Evolutionary conservation across 2,797 vertebrate genomes (phyloP).

Genomic region (Chiloscyllium punctatum): DNA sequence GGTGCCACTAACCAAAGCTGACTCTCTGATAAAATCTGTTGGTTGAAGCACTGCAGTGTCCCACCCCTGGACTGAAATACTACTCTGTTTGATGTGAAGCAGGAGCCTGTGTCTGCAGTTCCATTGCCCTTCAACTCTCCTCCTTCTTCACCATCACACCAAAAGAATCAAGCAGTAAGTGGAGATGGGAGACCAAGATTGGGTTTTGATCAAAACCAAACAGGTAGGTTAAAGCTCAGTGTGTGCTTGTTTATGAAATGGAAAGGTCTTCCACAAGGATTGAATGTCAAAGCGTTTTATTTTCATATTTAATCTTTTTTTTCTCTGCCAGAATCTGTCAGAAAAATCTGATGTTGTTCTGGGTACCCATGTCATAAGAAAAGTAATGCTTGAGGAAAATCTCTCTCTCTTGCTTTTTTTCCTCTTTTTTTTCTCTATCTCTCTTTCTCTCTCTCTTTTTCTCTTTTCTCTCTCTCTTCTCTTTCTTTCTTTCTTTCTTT

Average conservation of each 20-base stretch:
- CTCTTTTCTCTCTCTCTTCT: no score
- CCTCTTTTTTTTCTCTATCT: no score
- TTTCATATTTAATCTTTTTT: not conserved
- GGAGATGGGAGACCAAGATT: slow-evolving; percentile 66
- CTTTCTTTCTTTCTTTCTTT: no score
- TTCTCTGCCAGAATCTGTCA: not conserved
- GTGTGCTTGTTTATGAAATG: not conserved
- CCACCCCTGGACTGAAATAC: not conserved
- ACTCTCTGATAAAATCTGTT: not conserved
- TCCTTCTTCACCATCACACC: slow-evolving; percentile 70
- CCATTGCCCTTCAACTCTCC: slow-evolving; percentile 70
- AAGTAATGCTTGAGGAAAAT: not conserved
- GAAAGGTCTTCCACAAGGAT: not conserved
- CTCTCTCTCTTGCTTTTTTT: no score
- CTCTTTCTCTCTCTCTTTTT: no score
- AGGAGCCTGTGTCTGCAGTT: slow-evolving; percentile 69
- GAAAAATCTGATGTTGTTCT: not conserved
- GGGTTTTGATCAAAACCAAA: slow-evolving; percentile 61
- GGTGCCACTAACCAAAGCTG: not conserved
- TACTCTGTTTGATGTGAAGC: slow-evolving; percentile 48
- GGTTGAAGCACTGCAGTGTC: not conserved
- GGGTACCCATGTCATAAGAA: not conserved
- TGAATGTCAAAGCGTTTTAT: not conserved
- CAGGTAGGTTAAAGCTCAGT: slow-evolving; percentile 56
- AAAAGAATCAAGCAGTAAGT: slow-evolving; percentile 54